Conservation (phyloP, 1,140 invertebrate genomes). For the Diachasma alloeum region DNA sequence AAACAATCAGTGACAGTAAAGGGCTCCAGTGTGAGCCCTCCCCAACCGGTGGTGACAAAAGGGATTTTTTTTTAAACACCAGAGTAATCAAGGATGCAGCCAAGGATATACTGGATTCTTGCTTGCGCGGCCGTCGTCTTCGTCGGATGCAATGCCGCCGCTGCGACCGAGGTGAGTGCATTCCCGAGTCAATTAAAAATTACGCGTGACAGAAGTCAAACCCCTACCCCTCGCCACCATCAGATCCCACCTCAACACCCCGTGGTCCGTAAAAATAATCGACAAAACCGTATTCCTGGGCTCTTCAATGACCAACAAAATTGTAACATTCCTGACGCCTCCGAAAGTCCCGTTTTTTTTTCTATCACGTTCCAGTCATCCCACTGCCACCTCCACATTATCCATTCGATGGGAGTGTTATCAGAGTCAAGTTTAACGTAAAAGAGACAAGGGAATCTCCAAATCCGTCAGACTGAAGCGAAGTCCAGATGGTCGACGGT, state of each 20-base stretch:
- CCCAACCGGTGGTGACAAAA: constrained; percentile 7
- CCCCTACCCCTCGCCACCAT: not conserved
- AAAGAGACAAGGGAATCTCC: not conserved
- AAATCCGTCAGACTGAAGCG: not conserved
- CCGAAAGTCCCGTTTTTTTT: not conserved
- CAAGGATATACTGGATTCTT: constrained; percentile 55
- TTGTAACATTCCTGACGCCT: no score
- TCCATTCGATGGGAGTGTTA: not conserved
- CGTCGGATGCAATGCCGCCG: constrained; percentile 48
- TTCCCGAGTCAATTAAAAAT: not conserved
- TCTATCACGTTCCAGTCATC: not conserved
- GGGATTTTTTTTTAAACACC: constrained; percentile 16
- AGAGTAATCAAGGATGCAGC: constrained; percentile 45
- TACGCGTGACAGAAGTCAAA: not conserved
- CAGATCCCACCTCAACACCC: no score
- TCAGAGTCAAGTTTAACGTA: not conserved
- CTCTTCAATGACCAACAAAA: no score
- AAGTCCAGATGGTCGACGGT: not conserved
- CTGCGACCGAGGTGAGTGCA: constrained; percentile 50
- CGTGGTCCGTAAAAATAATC: no score
- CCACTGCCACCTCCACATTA: not conserved
- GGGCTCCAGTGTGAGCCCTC: constrained; percentile 29
- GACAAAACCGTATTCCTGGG: no score
- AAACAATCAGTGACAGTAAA: not conserved
- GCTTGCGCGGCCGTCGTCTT: constrained; percentile 42